These are phyloP conservation scores for Meteorus cinctellus DNA, from an alignment of 2,888 invertebrate genomes.

Conservation along the genomic window DNA sequence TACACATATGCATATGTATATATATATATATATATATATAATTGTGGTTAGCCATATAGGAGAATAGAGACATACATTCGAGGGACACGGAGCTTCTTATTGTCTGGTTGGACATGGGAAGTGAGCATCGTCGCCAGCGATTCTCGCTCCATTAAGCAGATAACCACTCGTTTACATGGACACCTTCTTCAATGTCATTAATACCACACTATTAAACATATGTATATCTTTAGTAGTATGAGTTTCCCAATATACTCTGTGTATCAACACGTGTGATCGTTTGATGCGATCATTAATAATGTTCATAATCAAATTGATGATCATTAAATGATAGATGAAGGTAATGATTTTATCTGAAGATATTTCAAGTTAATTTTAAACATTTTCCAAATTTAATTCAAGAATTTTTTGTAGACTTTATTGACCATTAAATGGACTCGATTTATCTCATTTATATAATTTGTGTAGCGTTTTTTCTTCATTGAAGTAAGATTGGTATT, in stretches of 20 bases:
- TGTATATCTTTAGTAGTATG: not conserved
- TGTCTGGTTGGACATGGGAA: constrained; percentile 69
- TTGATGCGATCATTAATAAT: not conserved
- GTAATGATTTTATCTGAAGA: not conserved
- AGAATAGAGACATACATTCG: not conserved
- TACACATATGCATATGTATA: not conserved
- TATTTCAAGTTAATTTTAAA: no score
- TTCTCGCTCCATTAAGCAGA: constrained; percentile 53
- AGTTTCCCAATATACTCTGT: not conserved
- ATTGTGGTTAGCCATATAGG: constrained; percentile 8
- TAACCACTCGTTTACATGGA: constrained; percentile 44
- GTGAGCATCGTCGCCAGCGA: constrained; percentile 61
- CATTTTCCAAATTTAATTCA: no score
- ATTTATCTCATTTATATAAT: no score
- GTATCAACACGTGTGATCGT: constrained; percentile 3
- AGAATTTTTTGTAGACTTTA: no score
- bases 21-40: constrained; percentile 1
- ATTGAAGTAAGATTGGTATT: not conserved
- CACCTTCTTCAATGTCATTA: constrained; percentile 24
- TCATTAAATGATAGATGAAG: no score
- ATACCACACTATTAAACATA: constrained; percentile 11
- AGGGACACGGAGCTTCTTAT: constrained; percentile 53
- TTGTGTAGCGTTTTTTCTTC: no score
- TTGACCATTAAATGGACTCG: no score
- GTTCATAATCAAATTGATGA: not conserved